Conservation (phyloP, 2,797 vertebrate genomes). For the Cyclura pinguis region DNA sequence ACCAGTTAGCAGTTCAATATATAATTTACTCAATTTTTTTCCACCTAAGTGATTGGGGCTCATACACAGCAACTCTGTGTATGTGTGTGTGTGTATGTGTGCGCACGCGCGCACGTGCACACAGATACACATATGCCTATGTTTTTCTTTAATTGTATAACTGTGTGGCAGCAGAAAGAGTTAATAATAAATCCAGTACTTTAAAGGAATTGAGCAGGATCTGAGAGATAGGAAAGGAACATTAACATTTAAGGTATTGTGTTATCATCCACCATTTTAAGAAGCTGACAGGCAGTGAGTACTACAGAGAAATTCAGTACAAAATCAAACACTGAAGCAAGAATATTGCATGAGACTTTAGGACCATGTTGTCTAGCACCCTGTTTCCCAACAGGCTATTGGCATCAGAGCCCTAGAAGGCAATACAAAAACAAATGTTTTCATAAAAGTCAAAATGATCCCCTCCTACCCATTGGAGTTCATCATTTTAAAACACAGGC, state of each 20-base stretch:
- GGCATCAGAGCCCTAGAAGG: rapidly evolving
- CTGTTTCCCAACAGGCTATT: rapidly evolving
- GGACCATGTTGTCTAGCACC: background rate
- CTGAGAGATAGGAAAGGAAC: constrained; percentile 12
- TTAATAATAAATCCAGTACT: constrained; percentile 41
- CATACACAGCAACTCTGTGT: constrained; percentile 72
- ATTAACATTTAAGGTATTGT: background rate
- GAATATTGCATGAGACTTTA: rapidly evolving
- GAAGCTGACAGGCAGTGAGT: background rate
- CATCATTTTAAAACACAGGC: background rate
- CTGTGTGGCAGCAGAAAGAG: constrained; percentile 42
- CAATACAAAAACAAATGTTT: background rate
- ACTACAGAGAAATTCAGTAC: constrained; percentile 29
- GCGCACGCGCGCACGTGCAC: constrained; percentile 60
- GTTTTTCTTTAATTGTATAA: constrained; percentile 30
- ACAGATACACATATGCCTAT: constrained; percentile 45
- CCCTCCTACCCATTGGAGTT: background rate
- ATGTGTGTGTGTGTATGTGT: constrained; percentile 53
- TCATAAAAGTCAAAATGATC: background rate
- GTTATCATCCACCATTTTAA: constrained; percentile 34
- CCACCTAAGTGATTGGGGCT: constrained; percentile 77
- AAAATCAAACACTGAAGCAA: constrained; percentile 23
- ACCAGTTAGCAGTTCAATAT: constrained; percentile 85
- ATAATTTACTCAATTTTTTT: constrained; percentile 85
- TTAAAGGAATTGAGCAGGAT: background rate